Evolutionary conservation across 2,113 vertebrate species (phyloP).

Genomic region (Cyprinodon brontotheroides): DNA sequence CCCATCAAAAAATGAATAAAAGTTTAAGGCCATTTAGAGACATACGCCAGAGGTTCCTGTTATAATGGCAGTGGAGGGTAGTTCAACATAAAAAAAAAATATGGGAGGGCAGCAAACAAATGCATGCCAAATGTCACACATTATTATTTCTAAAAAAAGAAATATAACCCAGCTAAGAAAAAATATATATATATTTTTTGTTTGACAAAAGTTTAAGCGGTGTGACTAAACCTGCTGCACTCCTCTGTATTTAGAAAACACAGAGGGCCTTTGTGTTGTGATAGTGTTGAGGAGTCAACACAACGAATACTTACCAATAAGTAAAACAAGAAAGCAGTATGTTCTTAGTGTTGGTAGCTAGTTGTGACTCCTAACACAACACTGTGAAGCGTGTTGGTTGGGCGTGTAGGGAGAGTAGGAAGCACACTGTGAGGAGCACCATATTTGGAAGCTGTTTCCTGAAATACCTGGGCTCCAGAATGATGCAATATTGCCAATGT

Average conservation of each 20-base stretch:
- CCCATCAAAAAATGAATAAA: neutral
- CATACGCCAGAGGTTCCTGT: too few relatives aligned
- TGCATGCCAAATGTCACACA: too few relatives aligned
- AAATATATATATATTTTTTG: too few relatives aligned
- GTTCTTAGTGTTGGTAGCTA: slow-evolving; percentile 22
- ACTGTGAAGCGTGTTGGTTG: slow-evolving; percentile 37
- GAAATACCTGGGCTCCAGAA: slow-evolving; percentile 49
- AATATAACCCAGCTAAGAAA: too few relatives aligned
- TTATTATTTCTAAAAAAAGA: too few relatives aligned
- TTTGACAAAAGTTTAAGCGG: neutral
- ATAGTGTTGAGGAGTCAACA: neutral
- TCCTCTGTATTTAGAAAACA: neutral
- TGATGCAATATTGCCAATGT: slow-evolving; percentile 59
- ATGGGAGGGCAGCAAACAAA: too few relatives aligned
- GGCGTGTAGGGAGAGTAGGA: slow-evolving; percentile 9
- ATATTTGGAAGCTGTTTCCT: slow-evolving; percentile 46
- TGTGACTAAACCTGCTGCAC: neutral
- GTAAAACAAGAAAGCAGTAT: neutral
- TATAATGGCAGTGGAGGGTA: too few relatives aligned
- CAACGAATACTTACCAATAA: slow-evolving; percentile 16
- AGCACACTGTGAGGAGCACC: neutral
- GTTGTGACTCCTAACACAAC: slow-evolving; percentile 19
- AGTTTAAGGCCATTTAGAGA: too few relatives aligned
- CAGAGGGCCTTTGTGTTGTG: neutral
- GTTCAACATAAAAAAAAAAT: neutral